These are phyloP conservation scores for Gymnogyps californianus DNA, from an alignment of 2,113 vertebrate genomes.

Conservation along the genomic window DNA sequence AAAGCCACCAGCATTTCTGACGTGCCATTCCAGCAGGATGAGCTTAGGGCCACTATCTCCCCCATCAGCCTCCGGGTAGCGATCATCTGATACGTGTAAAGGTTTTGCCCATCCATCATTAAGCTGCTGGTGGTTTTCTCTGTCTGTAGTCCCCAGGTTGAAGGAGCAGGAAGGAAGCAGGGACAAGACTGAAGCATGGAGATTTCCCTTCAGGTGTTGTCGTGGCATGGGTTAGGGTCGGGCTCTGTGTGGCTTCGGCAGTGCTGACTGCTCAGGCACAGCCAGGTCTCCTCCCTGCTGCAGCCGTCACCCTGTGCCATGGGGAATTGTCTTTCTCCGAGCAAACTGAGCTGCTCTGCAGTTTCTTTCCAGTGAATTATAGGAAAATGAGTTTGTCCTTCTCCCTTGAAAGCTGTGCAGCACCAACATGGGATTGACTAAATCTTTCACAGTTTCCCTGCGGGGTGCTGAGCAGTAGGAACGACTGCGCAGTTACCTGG, in stretches of 20 bases:
- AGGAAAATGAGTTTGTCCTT: not conserved
- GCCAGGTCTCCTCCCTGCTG: not conserved
- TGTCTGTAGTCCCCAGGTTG: not conserved
- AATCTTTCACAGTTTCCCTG: not conserved
- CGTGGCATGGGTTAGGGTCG: rapidly evolving
- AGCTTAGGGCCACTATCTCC: not conserved
- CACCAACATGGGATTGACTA: not conserved
- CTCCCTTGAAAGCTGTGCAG: not conserved
- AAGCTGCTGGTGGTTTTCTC: not conserved
- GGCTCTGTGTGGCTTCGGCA: not conserved
- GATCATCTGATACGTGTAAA: not conserved
- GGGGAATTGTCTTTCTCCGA: not conserved
- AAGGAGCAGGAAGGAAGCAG: not conserved
- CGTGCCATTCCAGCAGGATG: not conserved
- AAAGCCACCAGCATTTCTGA: not conserved
- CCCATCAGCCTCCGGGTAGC: not conserved
- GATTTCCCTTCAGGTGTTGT: not conserved
- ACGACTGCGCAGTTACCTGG: rapidly evolving
- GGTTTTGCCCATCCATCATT: not conserved
- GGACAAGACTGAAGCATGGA: not conserved
- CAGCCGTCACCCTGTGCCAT: rapidly evolving
- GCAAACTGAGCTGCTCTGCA: not conserved
- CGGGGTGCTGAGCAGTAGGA: rapidly evolving
- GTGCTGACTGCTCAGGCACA: rapidly evolving
- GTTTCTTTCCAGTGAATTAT: not conserved